Evolutionary conservation across 2,113 vertebrate species (phyloP).

Genomic region (Agelaius tricolor): DNA sequence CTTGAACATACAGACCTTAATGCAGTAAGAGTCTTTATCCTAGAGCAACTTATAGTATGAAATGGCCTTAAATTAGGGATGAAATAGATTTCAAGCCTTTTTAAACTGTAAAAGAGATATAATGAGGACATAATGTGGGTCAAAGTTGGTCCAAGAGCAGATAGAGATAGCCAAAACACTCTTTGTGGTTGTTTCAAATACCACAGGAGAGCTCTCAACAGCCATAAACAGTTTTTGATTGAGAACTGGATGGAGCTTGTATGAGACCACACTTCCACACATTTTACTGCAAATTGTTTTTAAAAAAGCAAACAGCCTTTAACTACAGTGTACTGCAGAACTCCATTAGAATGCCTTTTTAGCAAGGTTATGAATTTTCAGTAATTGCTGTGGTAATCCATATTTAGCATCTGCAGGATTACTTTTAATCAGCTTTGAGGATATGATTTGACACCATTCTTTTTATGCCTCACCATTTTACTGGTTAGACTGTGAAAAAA

Average conservation of each 20-base stretch:
- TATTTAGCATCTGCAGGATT: slow-evolving; percentile 67
- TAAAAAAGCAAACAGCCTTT: slow-evolving; percentile 18
- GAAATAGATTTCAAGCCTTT: neutral
- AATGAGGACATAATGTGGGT: neutral
- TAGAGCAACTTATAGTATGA: neutral
- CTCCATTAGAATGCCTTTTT: slow-evolving; percentile 16
- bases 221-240: neutral
- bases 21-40: neutral
- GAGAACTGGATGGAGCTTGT: neutral
- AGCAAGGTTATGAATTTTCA: slow-evolving; percentile 55
- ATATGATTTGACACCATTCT: slow-evolving; percentile 42
- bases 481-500: slow-evolving; percentile 22
- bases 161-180: neutral
- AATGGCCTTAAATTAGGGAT: neutral
- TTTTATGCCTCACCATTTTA: slow-evolving; percentile 55
- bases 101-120: neutral
- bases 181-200: neutral
- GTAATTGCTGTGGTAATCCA: slow-evolving; percentile 69
- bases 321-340: neutral
- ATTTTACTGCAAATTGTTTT: slow-evolving; percentile 24
- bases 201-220: neutral
- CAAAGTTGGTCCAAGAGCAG: neutral
- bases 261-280: neutral
- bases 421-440: slow-evolving; percentile 66
- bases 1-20: neutral